Evolutionary conservation across 1,140 invertebrate species (phyloP).

Genomic region (Macrosteles quadrilineatus): DNA sequence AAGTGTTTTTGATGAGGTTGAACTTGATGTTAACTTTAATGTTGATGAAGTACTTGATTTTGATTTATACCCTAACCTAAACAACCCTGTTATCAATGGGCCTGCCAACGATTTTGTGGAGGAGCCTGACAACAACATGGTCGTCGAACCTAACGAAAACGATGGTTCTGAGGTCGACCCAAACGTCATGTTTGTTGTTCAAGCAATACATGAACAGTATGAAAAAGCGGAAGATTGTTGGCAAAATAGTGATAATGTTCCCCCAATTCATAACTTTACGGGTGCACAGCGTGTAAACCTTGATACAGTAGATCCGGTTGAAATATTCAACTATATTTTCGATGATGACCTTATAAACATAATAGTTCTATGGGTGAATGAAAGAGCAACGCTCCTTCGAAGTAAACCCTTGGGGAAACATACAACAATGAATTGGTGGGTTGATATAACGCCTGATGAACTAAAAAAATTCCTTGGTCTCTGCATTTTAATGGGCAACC

Average conservation of each 20-base stretch:
- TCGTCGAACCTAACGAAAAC: too few species aligned
- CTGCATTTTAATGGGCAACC: neutral
- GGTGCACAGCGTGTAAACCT: neutral
- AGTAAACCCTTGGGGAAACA: neutral
- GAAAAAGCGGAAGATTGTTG: too few species aligned
- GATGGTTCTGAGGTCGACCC: too few species aligned
- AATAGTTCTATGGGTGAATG: neutral
- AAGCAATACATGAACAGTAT: too few species aligned
- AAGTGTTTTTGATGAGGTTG: too few species aligned
- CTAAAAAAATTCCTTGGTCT: conserved; percentile 13
- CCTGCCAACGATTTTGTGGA: too few species aligned
- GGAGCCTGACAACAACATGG: too few species aligned
- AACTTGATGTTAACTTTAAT: too few species aligned
- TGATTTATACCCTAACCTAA: too few species aligned
- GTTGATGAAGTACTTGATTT: too few species aligned
- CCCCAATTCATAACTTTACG: neutral
- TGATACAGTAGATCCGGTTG: neutral
- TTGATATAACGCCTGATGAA: neutral
- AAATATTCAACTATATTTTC: neutral
- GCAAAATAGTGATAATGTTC: neutral
- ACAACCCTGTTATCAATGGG: too few species aligned
- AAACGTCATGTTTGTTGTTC: too few species aligned
- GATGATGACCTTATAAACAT: neutral
- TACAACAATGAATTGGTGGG: neutral
- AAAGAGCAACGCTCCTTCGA: neutral